phyloP scores from a whole-genome alignment of 2,113 vertebrate genomes.

The Cnemophilus loriae region DNA sequence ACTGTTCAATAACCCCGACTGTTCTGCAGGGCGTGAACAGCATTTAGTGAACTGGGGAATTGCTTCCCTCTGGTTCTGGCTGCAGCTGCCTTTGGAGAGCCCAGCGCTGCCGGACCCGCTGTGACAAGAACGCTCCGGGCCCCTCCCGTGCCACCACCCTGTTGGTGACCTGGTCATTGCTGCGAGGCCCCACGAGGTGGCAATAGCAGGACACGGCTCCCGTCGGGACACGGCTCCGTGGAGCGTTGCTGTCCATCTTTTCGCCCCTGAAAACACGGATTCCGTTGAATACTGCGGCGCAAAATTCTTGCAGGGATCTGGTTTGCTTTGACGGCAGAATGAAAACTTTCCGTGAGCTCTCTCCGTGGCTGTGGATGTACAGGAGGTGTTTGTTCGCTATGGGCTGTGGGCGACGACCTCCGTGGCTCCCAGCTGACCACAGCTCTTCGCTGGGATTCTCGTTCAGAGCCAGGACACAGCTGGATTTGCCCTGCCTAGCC shows the following conservation, averaged over 20 bases:
- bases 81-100: background rate
- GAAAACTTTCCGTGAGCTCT: background rate
- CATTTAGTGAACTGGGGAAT: background rate
- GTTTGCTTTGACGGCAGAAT: background rate
- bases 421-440: fast-evolving
- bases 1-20: background rate
- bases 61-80: background rate
- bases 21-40: background rate
- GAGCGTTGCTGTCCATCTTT: fast-evolving
- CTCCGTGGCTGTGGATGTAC: background rate
- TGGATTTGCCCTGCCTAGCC: background rate
- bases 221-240: fast-evolving
- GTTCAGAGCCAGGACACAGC: background rate
- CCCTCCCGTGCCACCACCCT: fast-evolving
- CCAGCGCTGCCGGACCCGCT: background rate
- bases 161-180: background rate
- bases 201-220: slow-evolving; percentile 30
- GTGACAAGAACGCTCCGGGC: fast-evolving
- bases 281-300: fast-evolving
- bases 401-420: background rate
- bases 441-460: background rate
- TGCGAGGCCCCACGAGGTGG: slow-evolving; percentile 55
- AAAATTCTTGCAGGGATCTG: background rate
- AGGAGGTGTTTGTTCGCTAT: background rate
- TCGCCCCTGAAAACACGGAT: background rate